phyloP scores from a whole-genome alignment of 2,113 vertebrate genomes.

The Caranx melampygus region DNA sequence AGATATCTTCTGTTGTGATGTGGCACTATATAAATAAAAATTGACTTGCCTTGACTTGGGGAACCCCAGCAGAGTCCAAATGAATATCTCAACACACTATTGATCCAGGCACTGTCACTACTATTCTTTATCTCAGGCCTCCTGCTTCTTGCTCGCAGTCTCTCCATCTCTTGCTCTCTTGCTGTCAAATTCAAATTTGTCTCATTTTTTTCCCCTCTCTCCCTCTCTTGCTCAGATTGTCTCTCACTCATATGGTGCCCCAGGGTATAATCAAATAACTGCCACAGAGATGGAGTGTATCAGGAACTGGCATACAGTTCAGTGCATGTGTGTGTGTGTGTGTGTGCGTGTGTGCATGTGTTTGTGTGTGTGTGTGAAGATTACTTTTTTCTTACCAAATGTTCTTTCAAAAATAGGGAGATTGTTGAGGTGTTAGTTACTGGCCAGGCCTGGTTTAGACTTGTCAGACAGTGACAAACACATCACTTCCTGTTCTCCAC shows the following conservation, averaged over 20 bases:
- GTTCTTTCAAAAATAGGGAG: constrained; percentile 34
- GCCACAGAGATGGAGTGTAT: constrained; percentile 67
- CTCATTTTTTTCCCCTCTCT: constrained; percentile 23
- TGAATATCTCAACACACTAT: constrained; percentile 66
- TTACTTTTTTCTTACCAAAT: constrained; percentile 19
- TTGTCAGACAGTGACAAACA: background rate
- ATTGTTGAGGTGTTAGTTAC: constrained; percentile 1
- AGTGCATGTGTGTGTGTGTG: constrained; percentile 19
- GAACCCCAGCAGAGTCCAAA: constrained; percentile 56
- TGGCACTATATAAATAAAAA: too few species aligned
- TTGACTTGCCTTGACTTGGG: constrained; percentile 19
- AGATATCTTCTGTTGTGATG: too few species aligned
- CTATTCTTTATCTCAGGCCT: constrained; percentile 49
- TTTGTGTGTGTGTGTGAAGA: background rate
- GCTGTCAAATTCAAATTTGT: constrained; percentile 59
- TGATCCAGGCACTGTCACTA: constrained; percentile 60
- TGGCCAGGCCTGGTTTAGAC: constrained; percentile 5
- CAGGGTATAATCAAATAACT: constrained; percentile 69
- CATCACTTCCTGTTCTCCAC: background rate
- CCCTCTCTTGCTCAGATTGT: constrained; percentile 25
- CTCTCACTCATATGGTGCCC: constrained; percentile 49
- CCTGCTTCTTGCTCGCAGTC: constrained; percentile 33
- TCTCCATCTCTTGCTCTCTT: constrained; percentile 54
- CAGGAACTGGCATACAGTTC: constrained; percentile 41
- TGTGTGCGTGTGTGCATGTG: background rate